A percentile compares a stretch with the other conserved stretches of the same genome.
These are phyloP conservation scores for Elaeidobius kamerunicus DNA, from an alignment of 2,888 invertebrate genomes.

Conservation along the genomic window DNA sequence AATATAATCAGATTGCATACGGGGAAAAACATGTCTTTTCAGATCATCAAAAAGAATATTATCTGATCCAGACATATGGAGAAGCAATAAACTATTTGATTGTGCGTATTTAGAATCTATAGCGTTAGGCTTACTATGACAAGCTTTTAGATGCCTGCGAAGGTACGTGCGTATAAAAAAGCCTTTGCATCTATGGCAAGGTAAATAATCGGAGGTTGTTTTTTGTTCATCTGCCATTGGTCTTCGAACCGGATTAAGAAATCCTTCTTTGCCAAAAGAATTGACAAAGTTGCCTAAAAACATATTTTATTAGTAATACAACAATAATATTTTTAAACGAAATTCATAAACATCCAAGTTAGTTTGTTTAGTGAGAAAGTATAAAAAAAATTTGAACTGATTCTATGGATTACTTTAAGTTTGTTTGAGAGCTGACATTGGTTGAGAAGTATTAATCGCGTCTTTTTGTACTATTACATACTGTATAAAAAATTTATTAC, in stretches of 20 bases:
- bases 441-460: background rate
- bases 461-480: background rate
- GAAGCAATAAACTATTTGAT: background rate
- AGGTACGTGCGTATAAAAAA: background rate
- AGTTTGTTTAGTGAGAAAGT: no score
- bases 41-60: background rate
- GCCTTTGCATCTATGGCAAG: background rate
- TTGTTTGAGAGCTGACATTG: no score
- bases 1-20: background rate
- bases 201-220: background rate
- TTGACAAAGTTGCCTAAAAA: background rate
- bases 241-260: background rate
- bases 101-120: background rate
- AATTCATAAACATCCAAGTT: no score
- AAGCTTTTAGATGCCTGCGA: background rate
- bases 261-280: background rate
- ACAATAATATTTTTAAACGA: no score
- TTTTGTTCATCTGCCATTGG: background rate
- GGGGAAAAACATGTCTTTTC: background rate
- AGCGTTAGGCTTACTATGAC: background rate
- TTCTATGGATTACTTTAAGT: no score
- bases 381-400: no score
- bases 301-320: no score
- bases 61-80: background rate
- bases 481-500: background rate